Base-by-base conservation (phyloP, 2,113 vertebrate species). In the Vanacampus margaritifer region DNA sequence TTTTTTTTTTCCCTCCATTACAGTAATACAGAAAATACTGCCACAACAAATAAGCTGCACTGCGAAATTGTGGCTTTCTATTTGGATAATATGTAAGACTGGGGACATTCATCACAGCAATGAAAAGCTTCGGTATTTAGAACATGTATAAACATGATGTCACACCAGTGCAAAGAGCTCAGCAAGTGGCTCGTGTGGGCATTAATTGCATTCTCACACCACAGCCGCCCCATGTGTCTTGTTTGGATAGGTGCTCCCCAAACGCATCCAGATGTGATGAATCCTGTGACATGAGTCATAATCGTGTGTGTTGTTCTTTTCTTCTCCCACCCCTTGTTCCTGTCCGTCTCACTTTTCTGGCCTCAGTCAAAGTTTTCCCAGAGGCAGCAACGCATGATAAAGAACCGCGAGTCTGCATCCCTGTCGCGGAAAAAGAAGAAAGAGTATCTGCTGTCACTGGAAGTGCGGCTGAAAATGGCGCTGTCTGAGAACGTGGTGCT, bases 371-470 rank as follows among this genome's bases (percentile, higher is more conserved):
- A 90, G 21, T 80, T 95, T 35, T 89, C 93, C 54, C 91, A 94
- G 80, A 92, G 94, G 65, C 96, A 98, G 78, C 94, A 97, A 65
- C 93, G 97, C 26, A 95, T 99, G 95, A 98, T 98, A 72, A 98
- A 97, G 90, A 99, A 99, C 85, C 91, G 96, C 0, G 96, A 98
- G 86, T 98, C 97, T 0, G 97, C 96, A 0, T 97, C 95, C 28
- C 89, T 95, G 63, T 99, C 97, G 0, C 94, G 96, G 43, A 97
- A 93, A 80, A 98, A 97, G 79, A 99, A 96, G 83, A 98, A 98
- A 46, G 97, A 98, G 68, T 98, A 99, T 70, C 88, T 98, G 92
- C 79, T 95, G 37, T 90, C 94, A 0, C 85, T 98, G 70, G 96
- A 98, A 80, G 91, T 88, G 0, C 94, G 94, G 11, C 88, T 99